Evolutionary conservation across 2,888 invertebrate genomes (phyloP).

Genomic region (Liposcelis brunnea): DNA sequence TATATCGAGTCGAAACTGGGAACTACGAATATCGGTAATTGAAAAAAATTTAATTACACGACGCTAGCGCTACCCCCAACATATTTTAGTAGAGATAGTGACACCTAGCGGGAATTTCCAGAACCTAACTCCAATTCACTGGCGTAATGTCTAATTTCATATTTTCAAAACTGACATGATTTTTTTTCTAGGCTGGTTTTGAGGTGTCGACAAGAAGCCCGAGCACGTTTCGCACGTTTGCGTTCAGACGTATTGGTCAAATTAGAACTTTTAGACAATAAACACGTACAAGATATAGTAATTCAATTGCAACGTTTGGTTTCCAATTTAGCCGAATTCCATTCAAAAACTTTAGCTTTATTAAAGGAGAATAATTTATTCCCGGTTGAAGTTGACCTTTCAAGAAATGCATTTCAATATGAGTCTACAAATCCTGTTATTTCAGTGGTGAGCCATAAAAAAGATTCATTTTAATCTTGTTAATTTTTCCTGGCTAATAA

Average conservation of each 20-base stretch:
- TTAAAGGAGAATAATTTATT: conserved; percentile 66
- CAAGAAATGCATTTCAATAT: conserved; percentile 82
- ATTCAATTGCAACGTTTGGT: conserved; percentile 49
- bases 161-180: conserved; percentile 4
- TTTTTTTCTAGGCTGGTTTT: conserved; percentile 52
- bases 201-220: conserved; percentile 88
- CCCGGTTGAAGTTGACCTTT: conserved; percentile 90
- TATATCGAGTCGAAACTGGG: conserved; percentile 96
- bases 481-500: too few species aligned
- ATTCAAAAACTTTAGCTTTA: conserved; percentile 56
- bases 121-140: too few species aligned
- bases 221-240: conserved; percentile 64
- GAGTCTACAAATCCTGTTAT: conserved; percentile 35
- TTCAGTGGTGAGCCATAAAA: conserved; percentile 3
- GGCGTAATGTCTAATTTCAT: conserved; percentile 2
- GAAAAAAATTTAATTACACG: too few species aligned
- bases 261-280: conserved; percentile 91
- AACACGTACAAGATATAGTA: conserved; percentile 93
- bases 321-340: conserved; percentile 60
- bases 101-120: too few species aligned
- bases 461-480: too few species aligned
- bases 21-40: conserved; percentile 92
- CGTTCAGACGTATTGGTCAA: conserved; percentile 89
- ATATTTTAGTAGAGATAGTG: too few species aligned
- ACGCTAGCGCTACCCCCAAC: too few species aligned